Evolutionary conservation across 2,888 invertebrate species (phyloP).

Genomic region (Agrilus mali): DNA sequence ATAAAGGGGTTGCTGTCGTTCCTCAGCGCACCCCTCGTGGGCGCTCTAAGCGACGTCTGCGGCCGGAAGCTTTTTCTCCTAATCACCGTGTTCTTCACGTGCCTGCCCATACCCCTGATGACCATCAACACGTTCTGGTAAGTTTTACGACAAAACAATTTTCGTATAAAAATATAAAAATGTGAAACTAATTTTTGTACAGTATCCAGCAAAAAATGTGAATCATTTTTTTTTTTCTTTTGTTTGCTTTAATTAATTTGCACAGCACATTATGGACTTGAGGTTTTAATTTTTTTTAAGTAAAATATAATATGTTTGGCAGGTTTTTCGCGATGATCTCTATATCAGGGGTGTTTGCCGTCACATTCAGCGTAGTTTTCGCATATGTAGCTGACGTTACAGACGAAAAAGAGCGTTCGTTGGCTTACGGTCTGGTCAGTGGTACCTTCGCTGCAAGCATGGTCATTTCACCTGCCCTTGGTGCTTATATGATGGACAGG

Average conservation of each 20-base stretch:
- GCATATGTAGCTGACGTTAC: slow-evolving; percentile 99
- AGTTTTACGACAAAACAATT: too few species aligned
- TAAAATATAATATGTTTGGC: slow-evolving; percentile 46
- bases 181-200: too few species aligned
- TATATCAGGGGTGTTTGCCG: slow-evolving; percentile 96
- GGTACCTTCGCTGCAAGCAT: slow-evolving; percentile 99
- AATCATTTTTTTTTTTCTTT: too few species aligned
- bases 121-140: slow-evolving; percentile 79
- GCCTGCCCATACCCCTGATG: slow-evolving; percentile 97
- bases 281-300: too few species aligned
- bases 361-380: slow-evolving; percentile 98
- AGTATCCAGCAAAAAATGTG: too few species aligned
- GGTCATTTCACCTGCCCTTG: slow-evolving; percentile 96
- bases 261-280: too few species aligned
- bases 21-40: slow-evolving; percentile 92
- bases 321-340: slow-evolving; percentile 95
- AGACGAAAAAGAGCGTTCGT: slow-evolving; percentile 86
- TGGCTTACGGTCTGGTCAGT: slow-evolving; percentile 84
- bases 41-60: slow-evolving; percentile 96
- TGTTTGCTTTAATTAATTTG: too few species aligned
- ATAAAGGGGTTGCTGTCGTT: slow-evolving; percentile 85
- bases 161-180: too few species aligned
- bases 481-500: slow-evolving; percentile 74
- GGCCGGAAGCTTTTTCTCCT: slow-evolving; percentile 96
- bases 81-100: slow-evolving; percentile 96